Evolutionary conservation across 2,113 vertebrate species (phyloP).

Genomic region (Dipodomys spectabilis): DNA sequence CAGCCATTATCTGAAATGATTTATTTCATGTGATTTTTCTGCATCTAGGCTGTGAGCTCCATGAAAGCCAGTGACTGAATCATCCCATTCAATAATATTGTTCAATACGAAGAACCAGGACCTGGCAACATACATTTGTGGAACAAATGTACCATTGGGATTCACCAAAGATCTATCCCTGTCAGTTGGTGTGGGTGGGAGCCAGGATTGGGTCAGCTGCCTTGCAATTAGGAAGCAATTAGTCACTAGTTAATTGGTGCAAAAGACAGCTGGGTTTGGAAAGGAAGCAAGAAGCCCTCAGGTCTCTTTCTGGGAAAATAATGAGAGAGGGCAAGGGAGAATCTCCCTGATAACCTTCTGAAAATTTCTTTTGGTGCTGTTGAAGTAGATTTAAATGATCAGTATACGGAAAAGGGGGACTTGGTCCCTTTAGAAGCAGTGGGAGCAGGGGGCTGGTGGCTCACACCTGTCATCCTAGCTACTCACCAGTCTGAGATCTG

Average conservation of each 20-base stretch:
- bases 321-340: background rate
- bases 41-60: background rate
- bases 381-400: background rate
- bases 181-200: background rate
- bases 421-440: conserved; percentile 1
- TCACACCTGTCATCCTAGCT: too few relatives aligned
- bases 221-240: conserved; percentile 64
- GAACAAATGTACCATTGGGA: background rate
- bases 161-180: background rate
- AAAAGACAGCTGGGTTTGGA: background rate
- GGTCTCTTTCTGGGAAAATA: conserved; percentile 26
- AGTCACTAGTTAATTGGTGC: conserved; percentile 51
- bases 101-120: background rate
- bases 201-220: background rate
- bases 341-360: background rate
- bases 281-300: background rate
- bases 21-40: background rate
- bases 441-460: too few relatives aligned
- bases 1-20: background rate
- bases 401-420: background rate
- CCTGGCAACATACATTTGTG: background rate
- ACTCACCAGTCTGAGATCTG: too few relatives aligned
- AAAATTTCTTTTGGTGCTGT: background rate
- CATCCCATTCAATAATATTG: background rate
- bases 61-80: background rate